A percentile compares a stretch with the other conserved stretches of the same genome.
Evolutionary conservation across 2,113 vertebrate species (phyloP).

Genomic region (Malaclemys terrapin): DNA sequence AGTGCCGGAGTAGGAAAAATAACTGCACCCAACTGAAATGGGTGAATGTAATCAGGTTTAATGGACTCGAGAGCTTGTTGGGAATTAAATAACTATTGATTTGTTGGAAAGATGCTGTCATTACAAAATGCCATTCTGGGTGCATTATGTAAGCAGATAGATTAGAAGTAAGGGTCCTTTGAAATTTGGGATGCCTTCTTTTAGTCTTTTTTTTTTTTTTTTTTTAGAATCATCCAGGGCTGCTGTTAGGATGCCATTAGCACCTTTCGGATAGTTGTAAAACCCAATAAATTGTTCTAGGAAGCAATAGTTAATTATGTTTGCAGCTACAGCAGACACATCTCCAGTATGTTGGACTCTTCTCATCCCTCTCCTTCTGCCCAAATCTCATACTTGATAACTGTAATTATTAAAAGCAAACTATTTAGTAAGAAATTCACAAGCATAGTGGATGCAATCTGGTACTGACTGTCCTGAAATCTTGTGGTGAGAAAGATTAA

Average conservation of each 20-base stretch:
- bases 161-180: constrained; percentile 83
- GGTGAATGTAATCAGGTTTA: constrained; percentile 96
- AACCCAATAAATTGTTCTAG: background rate
- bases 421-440: background rate
- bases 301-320: background rate
- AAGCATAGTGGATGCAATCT: background rate
- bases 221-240: background rate
- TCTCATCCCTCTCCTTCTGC: background rate
- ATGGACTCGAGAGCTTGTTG: constrained; percentile 94
- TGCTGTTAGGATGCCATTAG: background rate
- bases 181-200: constrained; percentile 77
- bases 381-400: background rate
- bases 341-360: background rate
- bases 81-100: constrained; percentile 98
- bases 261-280: background rate
- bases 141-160: constrained; percentile 85
- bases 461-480: background rate
- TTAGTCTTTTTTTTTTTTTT: constrained; percentile 27
- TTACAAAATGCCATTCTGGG: constrained; percentile 93
- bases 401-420: background rate
- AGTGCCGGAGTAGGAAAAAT: constrained; percentile 91
- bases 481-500: background rate
- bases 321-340: background rate
- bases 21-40: constrained; percentile 91
- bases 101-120: constrained; percentile 93